phyloP scores from a whole-genome alignment of 37 sponge, comb jelly and placozoan genomes.

The Cliona cf. orientalis region DNA sequence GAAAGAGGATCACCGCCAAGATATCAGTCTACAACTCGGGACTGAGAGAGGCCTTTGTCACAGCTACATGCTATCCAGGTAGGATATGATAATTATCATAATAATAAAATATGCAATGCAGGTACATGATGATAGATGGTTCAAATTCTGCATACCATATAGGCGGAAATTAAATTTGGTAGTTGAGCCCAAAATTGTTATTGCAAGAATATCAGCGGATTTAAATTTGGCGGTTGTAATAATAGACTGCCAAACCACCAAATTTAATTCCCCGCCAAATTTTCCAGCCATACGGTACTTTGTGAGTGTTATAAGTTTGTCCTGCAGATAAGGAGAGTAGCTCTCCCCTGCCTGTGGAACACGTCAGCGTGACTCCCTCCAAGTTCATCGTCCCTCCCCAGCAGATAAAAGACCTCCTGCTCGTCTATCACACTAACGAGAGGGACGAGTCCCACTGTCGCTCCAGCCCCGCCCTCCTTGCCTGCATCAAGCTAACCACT shows the following conservation, averaged over 20 bases:
- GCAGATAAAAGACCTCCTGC: constrained; percentile 27
- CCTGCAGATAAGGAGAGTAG: constrained; percentile 1
- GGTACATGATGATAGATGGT: too few species aligned
- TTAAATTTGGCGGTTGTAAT: too few species aligned
- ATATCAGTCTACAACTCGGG: constrained; percentile 62
- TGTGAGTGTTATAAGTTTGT: too few species aligned
- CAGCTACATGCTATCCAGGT: constrained; percentile 29
- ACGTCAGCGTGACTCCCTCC: constrained; percentile 35
- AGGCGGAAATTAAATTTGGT: background rate
- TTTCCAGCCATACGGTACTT: too few species aligned
- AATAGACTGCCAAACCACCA: too few species aligned
- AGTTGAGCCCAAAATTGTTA: too few species aligned
- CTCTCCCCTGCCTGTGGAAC: constrained; percentile 23
- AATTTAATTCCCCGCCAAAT: too few species aligned
- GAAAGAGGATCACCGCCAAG: background rate
- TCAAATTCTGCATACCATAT: background rate
- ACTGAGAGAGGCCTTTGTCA: constrained; percentile 50
- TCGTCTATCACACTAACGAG: constrained; percentile 25
- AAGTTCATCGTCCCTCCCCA: constrained; percentile 45
- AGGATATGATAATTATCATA: background rate
- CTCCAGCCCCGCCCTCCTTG: constrained; percentile 3
- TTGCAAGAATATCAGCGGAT: too few species aligned
- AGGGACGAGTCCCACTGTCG: constrained; percentile 14
- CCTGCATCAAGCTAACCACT: constrained; percentile 21
- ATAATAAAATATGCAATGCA: background rate